These are phyloP conservation scores for Malurus alboscapulatus DNA, from an alignment of 2,113 vertebrate species.

Conservation along the genomic window DNA sequence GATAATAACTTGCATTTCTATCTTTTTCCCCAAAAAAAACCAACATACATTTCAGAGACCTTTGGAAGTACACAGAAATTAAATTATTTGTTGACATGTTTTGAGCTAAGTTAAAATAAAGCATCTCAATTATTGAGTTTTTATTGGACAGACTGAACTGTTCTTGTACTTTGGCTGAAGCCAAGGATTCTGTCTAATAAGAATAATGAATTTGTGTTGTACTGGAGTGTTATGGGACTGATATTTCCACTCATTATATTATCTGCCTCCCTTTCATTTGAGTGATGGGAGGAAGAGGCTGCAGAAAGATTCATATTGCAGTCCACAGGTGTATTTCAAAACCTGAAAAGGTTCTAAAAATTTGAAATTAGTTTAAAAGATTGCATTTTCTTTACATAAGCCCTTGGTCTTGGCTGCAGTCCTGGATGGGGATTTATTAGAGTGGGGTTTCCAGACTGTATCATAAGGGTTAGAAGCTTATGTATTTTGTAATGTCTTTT, in stretches of 20 bases:
- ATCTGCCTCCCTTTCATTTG: background rate
- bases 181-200: background rate
- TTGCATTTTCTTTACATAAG: background rate
- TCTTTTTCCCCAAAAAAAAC: background rate
- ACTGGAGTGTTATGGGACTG: background rate
- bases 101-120: background rate
- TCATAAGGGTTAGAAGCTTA: background rate
- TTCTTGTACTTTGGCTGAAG: background rate
- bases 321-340: background rate
- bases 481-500: background rate
- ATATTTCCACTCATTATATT: background rate
- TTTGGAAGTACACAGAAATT: background rate
- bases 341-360: background rate
- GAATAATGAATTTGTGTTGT: background rate
- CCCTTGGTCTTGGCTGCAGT: background rate
- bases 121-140: background rate
- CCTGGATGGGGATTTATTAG: background rate
- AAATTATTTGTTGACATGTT: background rate
- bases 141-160: background rate
- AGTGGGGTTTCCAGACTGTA: background rate
- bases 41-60: background rate
- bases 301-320: background rate
- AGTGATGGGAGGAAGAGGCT: background rate
- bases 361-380: background rate
- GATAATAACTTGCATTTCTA: background rate